Evolutionary conservation across 2,797 vertebrate genomes (phyloP).

Genomic region (Arrhamphus sclerolepis): DNA sequence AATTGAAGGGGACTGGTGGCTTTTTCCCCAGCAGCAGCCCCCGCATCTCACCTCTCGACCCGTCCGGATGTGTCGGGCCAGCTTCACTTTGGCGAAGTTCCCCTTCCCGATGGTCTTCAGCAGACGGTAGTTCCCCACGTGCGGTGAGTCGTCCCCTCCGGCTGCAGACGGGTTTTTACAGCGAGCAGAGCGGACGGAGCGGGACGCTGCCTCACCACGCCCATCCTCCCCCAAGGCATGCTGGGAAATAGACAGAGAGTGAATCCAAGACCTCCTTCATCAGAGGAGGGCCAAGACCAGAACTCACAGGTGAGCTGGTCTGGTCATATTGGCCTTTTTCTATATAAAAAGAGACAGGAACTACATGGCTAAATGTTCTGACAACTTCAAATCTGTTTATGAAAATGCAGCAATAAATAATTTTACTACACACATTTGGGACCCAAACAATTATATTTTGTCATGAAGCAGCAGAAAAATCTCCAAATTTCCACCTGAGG

Average conservation of each 20-base stretch:
- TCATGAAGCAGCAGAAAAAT: too few relatives aligned
- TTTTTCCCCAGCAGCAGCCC: not conserved
- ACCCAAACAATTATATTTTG: too few relatives aligned
- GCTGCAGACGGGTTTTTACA: slow-evolving; percentile 83
- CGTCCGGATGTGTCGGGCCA: slow-evolving; percentile 85
- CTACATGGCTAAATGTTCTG: too few relatives aligned
- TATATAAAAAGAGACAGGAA: too few relatives aligned
- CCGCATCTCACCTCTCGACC: slow-evolving; percentile 80
- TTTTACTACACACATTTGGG: too few relatives aligned
- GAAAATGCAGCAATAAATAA: too few relatives aligned
- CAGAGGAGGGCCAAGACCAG: too few relatives aligned
- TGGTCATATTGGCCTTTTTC: too few relatives aligned
- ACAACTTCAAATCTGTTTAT: too few relatives aligned
- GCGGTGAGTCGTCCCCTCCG: slow-evolving; percentile 82
- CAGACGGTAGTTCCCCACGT: slow-evolving; percentile 89
- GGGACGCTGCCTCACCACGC: slow-evolving; percentile 7
- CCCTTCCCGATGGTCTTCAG: slow-evolving; percentile 91
- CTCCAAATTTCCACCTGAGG: too few relatives aligned
- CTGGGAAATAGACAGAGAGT: slow-evolving; percentile 25
- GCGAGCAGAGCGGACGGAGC: slow-evolving; percentile 76
- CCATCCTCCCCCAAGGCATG: slow-evolving; percentile 30
- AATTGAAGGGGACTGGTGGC: not conserved
- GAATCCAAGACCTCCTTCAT: too few relatives aligned
- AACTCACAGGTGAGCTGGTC: too few relatives aligned
- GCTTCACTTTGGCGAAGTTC: slow-evolving; percentile 90